Base-by-base conservation (phyloP, 2,797 vertebrate genomes). In the Pangasius mekongensis region DNA sequence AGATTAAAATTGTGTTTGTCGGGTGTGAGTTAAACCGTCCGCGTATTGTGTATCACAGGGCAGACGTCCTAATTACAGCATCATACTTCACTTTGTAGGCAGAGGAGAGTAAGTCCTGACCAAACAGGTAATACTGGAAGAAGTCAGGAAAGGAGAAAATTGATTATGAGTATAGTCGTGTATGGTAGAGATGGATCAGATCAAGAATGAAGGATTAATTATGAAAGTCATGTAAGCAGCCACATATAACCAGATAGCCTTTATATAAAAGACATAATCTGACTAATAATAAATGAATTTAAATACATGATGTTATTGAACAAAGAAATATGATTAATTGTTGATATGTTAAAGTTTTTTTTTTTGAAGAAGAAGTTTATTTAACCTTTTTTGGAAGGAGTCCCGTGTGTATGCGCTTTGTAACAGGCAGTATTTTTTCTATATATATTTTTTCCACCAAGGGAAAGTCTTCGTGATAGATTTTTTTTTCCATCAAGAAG, bases 1-100 rank as follows among this genome's bases (percentile, higher is more conserved):
- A 94, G 96, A 96, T 95, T 94, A 94, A 96, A 95, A 97, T 96
- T 93, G 92, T 95, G 94, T 96, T 96, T 95, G 95, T 96, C 96
- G 95, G 94, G 93, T 90, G 92, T 94, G 93, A 94, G 94, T 92
- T 94, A 96, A 95, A 94, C 92, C 95, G 91, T 95, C 93, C 91
- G 74, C 84, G 93, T 94, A 95, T 96, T 96, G 94, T 92, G 93
- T 95, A 95, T 97, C 95, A 95, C 92, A 94, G 92, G 91, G 92
- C 92, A 95, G 94, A 94, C 90, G 76, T 93, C 91, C 93, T 94
- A 94, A 96, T 95, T 95, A 92, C 88, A 91, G 86, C 91, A 92
- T 91, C 91, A 93, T 87, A 91, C 89, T 89, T 88, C 89, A 90
- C 60, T 89, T 92, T 90, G 92, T 89, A 92, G 93, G 94, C 93